Percentiles rank a stretch among this genome's conserved stretches.
Conservation (phyloP, 2,113 vertebrate species). For the Gobio gobio region DNA sequence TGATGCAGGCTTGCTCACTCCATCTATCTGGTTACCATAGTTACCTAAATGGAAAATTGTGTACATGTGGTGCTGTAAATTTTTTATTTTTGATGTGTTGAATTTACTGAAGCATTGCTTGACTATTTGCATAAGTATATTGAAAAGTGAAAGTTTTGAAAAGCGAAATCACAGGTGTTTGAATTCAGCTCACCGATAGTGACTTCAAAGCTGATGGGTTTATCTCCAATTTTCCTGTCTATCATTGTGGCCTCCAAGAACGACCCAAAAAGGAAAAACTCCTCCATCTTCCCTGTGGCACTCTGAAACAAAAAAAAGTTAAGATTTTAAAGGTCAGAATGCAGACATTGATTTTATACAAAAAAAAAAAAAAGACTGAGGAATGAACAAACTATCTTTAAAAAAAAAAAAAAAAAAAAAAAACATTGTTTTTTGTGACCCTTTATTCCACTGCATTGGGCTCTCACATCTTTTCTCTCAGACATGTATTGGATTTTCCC, state of each 20-base stretch:
- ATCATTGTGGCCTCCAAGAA: slow-evolving; percentile 98
- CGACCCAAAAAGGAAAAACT: slow-evolving; percentile 95
- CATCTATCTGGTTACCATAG: slow-evolving; percentile 92
- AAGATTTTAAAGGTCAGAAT: slow-evolving; percentile 7
- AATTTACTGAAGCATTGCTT: neutral
- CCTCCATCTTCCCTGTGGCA: slow-evolving; percentile 90
- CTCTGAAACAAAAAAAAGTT: slow-evolving; percentile 29
- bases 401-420: too few species aligned
- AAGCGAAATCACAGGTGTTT: neutral
- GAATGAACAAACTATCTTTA: neutral
- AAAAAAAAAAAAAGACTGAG: neutral
- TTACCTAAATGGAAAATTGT: slow-evolving; percentile 79
- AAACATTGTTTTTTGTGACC: neutral
- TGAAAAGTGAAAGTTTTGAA: neutral
- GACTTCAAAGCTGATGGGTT: slow-evolving; percentile 93
- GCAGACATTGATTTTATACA: neutral
- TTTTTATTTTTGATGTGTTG: neutral
- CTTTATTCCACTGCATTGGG: neutral
- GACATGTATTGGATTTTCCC: neutral
- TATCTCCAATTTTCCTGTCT: slow-evolving; percentile 95
- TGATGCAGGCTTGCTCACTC: slow-evolving; percentile 72
- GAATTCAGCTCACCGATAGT: slow-evolving; percentile 85
- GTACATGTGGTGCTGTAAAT: neutral
- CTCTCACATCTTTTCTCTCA: neutral
- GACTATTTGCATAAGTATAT: neutral